Evolutionary conservation across 92 coral and sea anemone genomes (phyloP).

Genomic region (Parazoanthus atlanticus): DNA sequence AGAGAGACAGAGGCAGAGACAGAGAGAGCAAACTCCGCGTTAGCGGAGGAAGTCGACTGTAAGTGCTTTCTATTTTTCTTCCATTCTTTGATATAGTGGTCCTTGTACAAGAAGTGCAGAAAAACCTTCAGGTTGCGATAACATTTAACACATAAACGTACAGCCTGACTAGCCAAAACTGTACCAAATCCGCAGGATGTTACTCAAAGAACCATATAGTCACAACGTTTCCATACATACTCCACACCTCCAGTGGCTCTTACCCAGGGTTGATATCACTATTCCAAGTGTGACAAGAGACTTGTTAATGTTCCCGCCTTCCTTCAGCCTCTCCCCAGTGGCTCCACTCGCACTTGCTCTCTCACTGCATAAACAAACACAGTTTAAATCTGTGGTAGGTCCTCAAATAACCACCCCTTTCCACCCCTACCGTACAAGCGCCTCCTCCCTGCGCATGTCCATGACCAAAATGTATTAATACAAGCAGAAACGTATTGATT

Average conservation of each 20-base stretch:
- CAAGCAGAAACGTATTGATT: no score
- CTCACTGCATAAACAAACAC: conserved; percentile 63
- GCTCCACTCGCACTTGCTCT: conserved; percentile 98
- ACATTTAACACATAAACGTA: neutral
- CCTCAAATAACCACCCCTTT: neutral
- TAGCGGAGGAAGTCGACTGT: no score
- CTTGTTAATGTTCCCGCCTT: conserved; percentile 96
- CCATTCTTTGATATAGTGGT: no score
- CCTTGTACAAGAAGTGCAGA: no score
- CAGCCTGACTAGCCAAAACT: neutral
- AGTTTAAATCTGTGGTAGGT: neutral
- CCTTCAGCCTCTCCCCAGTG: conserved; percentile 87
- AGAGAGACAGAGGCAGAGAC: no score
- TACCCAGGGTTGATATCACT: conserved; percentile 94
- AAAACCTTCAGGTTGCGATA: no score
- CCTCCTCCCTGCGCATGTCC: no score
- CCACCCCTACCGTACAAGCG: no score
- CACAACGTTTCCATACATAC: neutral
- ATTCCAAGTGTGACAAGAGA: conserved; percentile 95
- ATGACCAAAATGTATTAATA: no score
- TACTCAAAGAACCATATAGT: no score
- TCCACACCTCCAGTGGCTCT: neutral
- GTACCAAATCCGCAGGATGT: neutral
- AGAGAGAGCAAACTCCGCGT: no score
- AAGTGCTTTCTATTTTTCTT: no score